phyloP scores from a whole-genome alignment of 2,113 vertebrate genomes.

The Oncorhynchus clarkii region DNA sequence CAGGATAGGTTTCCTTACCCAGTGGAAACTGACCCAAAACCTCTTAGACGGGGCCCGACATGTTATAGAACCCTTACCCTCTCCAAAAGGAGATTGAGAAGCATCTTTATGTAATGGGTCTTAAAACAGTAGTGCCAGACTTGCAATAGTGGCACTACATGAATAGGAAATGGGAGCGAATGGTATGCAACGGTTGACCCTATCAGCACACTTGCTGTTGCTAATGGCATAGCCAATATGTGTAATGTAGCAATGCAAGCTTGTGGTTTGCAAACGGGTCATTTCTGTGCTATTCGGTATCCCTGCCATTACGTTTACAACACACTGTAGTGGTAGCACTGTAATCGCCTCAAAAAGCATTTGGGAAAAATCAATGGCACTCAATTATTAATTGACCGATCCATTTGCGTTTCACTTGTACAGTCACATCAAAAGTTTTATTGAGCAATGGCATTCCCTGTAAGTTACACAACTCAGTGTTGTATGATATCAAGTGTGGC shows the following conservation, averaged over 20 bases:
- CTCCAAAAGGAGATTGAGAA: too few relatives aligned
- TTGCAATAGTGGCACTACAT: neutral
- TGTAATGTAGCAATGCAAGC: conserved; percentile 8
- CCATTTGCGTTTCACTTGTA: conserved; percentile 20
- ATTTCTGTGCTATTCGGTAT: conserved; percentile 17
- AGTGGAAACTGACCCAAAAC: too few relatives aligned
- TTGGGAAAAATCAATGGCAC: conserved; percentile 54
- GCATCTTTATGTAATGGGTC: too few relatives aligned
- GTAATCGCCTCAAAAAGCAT: conserved; percentile 40
- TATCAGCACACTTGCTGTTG: neutral
- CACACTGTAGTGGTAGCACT: conserved; percentile 11
- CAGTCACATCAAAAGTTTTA: neutral
- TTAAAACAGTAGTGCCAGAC: neutral
- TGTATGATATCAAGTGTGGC: neutral
- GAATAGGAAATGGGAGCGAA: neutral
- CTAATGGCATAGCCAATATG: neutral
- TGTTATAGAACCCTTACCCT: too few relatives aligned
- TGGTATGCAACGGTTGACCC: neutral
- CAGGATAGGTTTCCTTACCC: neutral
- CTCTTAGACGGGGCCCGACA: too few relatives aligned
- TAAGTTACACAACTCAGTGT: neutral
- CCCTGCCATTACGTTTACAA: conserved; percentile 34
- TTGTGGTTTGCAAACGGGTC: conserved; percentile 26
- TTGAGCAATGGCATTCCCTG: neutral
- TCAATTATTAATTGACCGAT: conserved; percentile 59